Base-by-base conservation (phyloP, 2,888 invertebrate species). In the Polymixis lichenea region DNA sequence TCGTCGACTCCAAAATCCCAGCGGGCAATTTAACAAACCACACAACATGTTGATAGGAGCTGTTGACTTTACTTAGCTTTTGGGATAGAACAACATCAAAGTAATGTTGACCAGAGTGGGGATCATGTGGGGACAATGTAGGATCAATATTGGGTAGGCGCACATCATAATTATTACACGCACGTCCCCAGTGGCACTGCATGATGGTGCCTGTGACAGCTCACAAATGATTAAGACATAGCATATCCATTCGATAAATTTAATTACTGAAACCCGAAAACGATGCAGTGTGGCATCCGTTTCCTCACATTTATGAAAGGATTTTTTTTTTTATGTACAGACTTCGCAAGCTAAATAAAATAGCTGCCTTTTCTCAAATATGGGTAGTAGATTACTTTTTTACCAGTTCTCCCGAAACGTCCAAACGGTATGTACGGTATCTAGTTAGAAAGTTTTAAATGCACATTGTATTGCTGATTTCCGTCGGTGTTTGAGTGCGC, bases 51-150 rank as follows among this genome's bases (percentile, higher is more conserved):
- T 64, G 19, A 38, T 13, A 17, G 32, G 15, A 49, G 5, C 19
- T 53, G 58, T 78, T 75, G 82, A 64, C 38, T 72, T 81, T 62
- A 19, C 49, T 71, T 28, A 64, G 70, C 19, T 28, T 76, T 70
- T 46, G 53, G 46, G 32, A 9, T 32, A 43, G 49, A 46, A 22
- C 13, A 28, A 81, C 43, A 28, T 13, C 13, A 43, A 74, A 56
- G 9, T 25, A 43, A 17, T 75, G 17, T 51, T 61, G 32, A 64
- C 22, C 17, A 17, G 56, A 0, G 8, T 51, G 11, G 6, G 8
- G 38, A n/a, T 8, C 25, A 5, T 25, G 25, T 25, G 49, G 19
- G 13, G 4, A 66, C 22, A 6, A 38, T 51, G 11, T 3, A 32
- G n/a, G 32, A 49, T 13, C 32, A 17, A 8, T 25, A 3, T 32